phyloP scores from a whole-genome alignment of 2,797 vertebrate genomes.

The Chrysocyon brachyurus region DNA sequence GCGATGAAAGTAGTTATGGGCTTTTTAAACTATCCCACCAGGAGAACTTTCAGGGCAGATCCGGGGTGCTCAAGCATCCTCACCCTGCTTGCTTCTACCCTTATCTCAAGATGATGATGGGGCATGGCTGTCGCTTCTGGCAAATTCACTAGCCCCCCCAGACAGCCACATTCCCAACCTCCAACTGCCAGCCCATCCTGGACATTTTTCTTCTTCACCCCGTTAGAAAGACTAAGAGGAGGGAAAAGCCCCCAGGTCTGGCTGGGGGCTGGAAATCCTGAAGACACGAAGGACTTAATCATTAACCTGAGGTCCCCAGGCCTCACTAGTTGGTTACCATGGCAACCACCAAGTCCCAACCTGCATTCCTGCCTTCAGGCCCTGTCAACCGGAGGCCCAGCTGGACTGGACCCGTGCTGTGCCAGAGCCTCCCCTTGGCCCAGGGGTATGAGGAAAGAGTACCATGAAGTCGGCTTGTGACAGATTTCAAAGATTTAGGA shows the following conservation, averaged over 20 bases:
- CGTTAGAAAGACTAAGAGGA: not conserved
- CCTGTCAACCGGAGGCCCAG: not conserved
- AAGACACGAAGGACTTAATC: not conserved
- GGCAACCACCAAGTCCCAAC: not conserved
- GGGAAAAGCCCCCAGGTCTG: not conserved
- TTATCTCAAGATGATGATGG: not conserved
- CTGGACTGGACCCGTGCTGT: not conserved
- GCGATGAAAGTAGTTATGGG: constrained; percentile 20
- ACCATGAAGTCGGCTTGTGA: not conserved
- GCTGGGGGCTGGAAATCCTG: not conserved
- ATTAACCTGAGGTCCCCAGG: not conserved
- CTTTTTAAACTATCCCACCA: constrained; percentile 19
- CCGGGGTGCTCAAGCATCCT: not conserved
- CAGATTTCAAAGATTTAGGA: constrained; percentile 9
- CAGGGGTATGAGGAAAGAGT: not conserved
- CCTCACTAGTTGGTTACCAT: not conserved
- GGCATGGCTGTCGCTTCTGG: not conserved
- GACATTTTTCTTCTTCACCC: not conserved
- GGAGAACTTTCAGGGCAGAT: not conserved
- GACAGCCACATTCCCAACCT: not conserved
- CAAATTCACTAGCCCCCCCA: not conserved
- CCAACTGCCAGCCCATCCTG: not conserved
- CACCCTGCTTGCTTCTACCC: not conserved
- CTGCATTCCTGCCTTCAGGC: not conserved
- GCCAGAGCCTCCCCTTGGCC: not conserved